Percentiles rank a stretch among this genome's conserved stretches.
Conservation (phyloP, 2,113 vertebrate genomes). For the Tauraco erythrolophus region DNA sequence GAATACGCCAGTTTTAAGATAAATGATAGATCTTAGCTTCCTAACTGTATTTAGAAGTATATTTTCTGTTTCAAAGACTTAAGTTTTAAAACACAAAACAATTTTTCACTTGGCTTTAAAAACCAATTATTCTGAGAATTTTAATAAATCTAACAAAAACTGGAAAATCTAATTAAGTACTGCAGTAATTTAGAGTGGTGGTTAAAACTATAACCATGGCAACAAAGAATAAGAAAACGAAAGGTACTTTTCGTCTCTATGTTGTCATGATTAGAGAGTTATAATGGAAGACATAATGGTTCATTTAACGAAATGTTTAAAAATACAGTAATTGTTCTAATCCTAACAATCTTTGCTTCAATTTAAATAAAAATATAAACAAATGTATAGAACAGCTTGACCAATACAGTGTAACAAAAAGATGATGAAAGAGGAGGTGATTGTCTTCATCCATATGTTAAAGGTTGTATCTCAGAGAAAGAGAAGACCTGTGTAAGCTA, state of each 20-base stretch:
- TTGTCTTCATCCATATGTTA: not conserved
- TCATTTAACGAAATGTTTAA: not conserved
- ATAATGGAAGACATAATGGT: not conserved
- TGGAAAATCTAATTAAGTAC: not conserved
- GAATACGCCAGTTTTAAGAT: not conserved
- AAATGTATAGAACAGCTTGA: not conserved
- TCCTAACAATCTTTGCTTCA: not conserved
- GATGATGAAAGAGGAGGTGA: not conserved
- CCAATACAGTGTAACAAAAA: not conserved
- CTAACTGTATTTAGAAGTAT: not conserved
- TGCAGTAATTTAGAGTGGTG: not conserved
- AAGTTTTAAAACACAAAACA: not conserved
- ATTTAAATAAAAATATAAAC: not conserved
- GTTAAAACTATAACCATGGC: slow-evolving; percentile 15
- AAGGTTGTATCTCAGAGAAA: not conserved
- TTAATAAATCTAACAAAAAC: slow-evolving; percentile 8
- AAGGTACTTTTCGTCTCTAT: not conserved
- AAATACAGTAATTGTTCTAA: not conserved
- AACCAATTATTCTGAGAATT: not conserved
- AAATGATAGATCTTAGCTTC: not conserved
- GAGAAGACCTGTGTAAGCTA: not conserved
- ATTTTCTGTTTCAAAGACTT: not conserved
- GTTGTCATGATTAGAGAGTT: not conserved
- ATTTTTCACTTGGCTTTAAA: not conserved
- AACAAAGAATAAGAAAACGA: not conserved